Conservation (phyloP, 2,888 invertebrate species). For the Ganaspis brasiliensis region DNA sequence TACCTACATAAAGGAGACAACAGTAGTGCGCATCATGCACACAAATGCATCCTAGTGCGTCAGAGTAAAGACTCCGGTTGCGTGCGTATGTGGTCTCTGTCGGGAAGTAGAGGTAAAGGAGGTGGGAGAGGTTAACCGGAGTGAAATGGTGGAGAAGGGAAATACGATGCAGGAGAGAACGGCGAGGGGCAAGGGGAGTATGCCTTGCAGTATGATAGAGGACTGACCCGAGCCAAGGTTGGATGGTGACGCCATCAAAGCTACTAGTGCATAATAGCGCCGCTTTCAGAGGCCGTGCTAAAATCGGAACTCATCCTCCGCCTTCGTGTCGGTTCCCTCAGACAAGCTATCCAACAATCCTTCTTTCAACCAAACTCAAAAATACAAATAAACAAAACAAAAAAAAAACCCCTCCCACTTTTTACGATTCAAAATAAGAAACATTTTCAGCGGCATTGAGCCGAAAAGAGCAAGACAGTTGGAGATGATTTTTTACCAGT, state of each 20-base stretch:
- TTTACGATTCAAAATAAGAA: too few relatives aligned
- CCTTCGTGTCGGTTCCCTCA: constrained; percentile 47
- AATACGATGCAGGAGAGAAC: constrained; percentile 48
- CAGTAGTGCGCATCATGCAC: too few relatives aligned
- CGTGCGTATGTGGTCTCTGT: constrained; percentile 57
- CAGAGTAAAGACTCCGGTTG: constrained; percentile 45
- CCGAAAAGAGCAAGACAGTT: too few relatives aligned
- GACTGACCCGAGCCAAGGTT: constrained; percentile 80
- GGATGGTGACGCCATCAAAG: constrained; percentile 79
- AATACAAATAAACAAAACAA: neutral
- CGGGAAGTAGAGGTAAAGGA: constrained; percentile 56
- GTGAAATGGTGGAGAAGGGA: constrained; percentile 55
- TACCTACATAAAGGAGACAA: neutral
- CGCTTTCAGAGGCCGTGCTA: constrained; percentile 73
- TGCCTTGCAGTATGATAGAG: constrained; percentile 78
- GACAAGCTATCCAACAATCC: constrained; percentile 36
- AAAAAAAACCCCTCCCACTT: too few relatives aligned
- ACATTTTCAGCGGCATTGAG: too few relatives aligned
- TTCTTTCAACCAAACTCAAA: neutral
- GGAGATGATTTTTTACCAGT: too few relatives aligned
- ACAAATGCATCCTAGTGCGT: constrained; percentile 24
- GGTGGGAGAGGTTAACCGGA: constrained; percentile 55
- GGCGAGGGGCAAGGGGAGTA: constrained; percentile 65
- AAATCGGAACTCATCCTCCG: constrained; percentile 72
- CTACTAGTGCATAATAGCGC: constrained; percentile 80